Conservation (phyloP, 2,113 vertebrate species). For the Chascanopsetta lugubris region DNA sequence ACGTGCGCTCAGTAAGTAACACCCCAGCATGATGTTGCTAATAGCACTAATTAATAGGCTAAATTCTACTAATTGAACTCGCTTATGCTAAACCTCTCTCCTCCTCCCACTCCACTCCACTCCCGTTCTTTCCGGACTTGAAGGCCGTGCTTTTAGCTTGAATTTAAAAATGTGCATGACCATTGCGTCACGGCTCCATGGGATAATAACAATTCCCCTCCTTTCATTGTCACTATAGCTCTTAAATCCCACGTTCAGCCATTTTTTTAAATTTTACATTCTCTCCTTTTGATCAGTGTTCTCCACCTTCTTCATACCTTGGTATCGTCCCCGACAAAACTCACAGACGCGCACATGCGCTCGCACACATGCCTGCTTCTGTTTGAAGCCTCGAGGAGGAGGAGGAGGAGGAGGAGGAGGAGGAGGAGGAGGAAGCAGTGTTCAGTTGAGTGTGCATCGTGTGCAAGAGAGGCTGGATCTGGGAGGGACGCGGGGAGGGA, state of each 20-base stretch:
- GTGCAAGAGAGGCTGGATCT: constrained; percentile 57
- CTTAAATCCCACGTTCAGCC: constrained; percentile 38
- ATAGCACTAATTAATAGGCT: constrained; percentile 79
- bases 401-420: constrained; percentile 16
- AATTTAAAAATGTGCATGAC: constrained; percentile 61
- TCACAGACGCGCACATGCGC: not conserved
- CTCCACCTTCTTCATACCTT: constrained; percentile 9
- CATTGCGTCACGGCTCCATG: constrained; percentile 56
- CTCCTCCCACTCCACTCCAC: constrained; percentile 52
- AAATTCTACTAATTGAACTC: constrained; percentile 79
- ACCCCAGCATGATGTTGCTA: constrained; percentile 59
- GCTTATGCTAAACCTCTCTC: constrained; percentile 64
- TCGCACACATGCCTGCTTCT: constrained; percentile 19
- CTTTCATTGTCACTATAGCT: constrained; percentile 50
- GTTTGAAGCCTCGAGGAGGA: constrained; percentile 56
- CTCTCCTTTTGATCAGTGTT: too few relatives aligned
- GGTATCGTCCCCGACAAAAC: not conserved
- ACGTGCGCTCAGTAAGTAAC: constrained; percentile 45
- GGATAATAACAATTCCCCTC: constrained; percentile 36
- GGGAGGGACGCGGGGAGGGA: constrained; percentile 63
- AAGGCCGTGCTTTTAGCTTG: constrained; percentile 53
- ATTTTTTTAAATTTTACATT: too few relatives aligned
- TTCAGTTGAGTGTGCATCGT: constrained; percentile 59
- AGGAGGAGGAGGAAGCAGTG: constrained; percentile 29
- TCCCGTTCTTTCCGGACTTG: constrained; percentile 59